Evolutionary conservation across 2,113 vertebrate species (phyloP), one percentile per base, ranked within the genome.

Genomic region (Coptodon rendalli): DNA sequence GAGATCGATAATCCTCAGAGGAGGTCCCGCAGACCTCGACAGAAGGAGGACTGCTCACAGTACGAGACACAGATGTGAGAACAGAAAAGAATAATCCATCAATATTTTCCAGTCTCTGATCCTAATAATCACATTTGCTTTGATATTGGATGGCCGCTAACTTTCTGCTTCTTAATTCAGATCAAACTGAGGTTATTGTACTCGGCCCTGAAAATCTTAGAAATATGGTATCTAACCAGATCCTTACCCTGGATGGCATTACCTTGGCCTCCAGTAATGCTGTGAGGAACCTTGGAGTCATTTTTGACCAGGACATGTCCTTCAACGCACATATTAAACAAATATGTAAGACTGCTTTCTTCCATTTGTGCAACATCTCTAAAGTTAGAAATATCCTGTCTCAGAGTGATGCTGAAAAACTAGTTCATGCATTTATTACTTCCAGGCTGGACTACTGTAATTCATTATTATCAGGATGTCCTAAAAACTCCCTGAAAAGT

Each of bases 71-170:
- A 38, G 63, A 13, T 7, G 19, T 40, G 11, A 38, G 36, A 40
- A 22, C n/a, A 14, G 7, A n/a, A n/a, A 53, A n/a, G 19, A 71
- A 24, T 24, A 3, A 71, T 71, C 7, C 63, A 68, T 68, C 19
- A 40, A 22, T 40, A 68, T 43, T 43, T 71, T 43, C 12, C 63
- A 5, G 6, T 68, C 19, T 40, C n/a, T 22, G n/a, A 5, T 40
- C 36, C 3, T 9, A 43, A 8, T 8, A 9, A 24, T 38, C 34
- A 68, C 63, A 40, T 24, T 22, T 68, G 63, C 34, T 66, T 66
- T 66, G 34, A 66, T 66, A 56, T 0, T 56, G 22, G 54, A 56
- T 0, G 54, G 2, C 1, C 0, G 0, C 2, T 13, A 56, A 56
- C 54, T 13, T 56, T 27, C 22, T 56, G 11, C 54, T 56, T 0